These are phyloP conservation scores for Pelodytes ibericus DNA, from an alignment of 2,797 vertebrate genomes.

Conservation along the genomic window DNA sequence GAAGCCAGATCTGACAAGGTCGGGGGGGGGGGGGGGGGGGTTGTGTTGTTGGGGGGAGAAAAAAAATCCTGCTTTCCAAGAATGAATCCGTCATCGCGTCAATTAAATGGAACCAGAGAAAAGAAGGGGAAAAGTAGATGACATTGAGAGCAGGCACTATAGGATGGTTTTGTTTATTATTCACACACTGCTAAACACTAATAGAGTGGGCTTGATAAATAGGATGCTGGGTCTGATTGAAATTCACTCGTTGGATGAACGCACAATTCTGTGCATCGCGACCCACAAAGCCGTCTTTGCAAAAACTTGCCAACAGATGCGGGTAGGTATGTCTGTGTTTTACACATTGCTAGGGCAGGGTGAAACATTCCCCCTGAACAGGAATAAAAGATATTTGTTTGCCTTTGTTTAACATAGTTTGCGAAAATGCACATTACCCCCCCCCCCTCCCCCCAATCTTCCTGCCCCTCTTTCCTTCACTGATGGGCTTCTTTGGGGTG, in stretches of 20 bases:
- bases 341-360: too few species aligned
- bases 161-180: slow-evolving; percentile 32
- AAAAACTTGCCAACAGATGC: not conserved
- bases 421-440: too few species aligned
- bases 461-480: too few species aligned
- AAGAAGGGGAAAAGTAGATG: slow-evolving; percentile 33
- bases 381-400: too few species aligned
- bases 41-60: too few species aligned
- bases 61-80: not conserved
- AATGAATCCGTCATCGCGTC: slow-evolving; percentile 42
- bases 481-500: too few species aligned
- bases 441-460: too few species aligned
- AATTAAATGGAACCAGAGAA: slow-evolving; percentile 47
- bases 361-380: too few species aligned
- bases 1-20: slow-evolving; percentile 18
- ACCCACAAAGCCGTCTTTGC: not conserved
- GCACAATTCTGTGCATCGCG: slow-evolving; percentile 5
- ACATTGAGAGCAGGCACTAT: slow-evolving; percentile 17
- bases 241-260: not conserved
- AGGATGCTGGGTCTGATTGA: slow-evolving; percentile 18
- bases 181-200: slow-evolving; percentile 42
- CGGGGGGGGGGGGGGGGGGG: too few species aligned
- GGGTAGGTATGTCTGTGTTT: not conserved
- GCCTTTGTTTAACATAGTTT: too few species aligned
- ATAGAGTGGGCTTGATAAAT: slow-evolving; percentile 39